phyloP scores from a whole-genome alignment of 2,888 invertebrate species.

The Fragum sueziense region DNA sequence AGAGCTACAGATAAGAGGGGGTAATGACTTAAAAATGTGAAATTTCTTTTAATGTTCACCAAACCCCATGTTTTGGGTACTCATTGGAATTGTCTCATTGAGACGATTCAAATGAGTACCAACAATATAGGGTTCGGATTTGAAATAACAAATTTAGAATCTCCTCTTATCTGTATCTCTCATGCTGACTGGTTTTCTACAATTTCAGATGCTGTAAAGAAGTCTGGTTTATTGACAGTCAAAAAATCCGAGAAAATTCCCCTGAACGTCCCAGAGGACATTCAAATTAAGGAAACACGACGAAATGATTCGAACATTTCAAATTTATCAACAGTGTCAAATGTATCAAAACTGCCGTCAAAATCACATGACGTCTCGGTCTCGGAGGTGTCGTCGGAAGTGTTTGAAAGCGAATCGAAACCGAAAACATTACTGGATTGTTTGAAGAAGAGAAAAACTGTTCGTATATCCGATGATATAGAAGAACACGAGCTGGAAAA shows the following conservation, averaged over 20 bases:
- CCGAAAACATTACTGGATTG: constrained; percentile 26
- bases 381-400: background rate
- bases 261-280: constrained; percentile 33
- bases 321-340: constrained; percentile 39
- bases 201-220: constrained; percentile 54
- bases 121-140: no score
- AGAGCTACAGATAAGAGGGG: no score
- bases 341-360: no score
- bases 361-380: background rate
- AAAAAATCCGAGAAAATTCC: constrained; percentile 58
- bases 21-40: no score
- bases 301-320: constrained; percentile 14
- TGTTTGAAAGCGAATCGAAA: background rate
- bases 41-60: no score
- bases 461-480: constrained; percentile 45
- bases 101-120: no score
- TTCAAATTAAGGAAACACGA: constrained; percentile 53
- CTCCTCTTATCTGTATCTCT: no score
- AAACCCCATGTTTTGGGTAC: no score
- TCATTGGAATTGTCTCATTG: no score
- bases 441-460: constrained; percentile 46
- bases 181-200: no score
- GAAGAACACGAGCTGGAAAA: constrained; percentile 19
- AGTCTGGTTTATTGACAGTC: constrained; percentile 51
- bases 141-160: no score